These are phyloP conservation scores for Chesias legatella DNA, from an alignment of 2,888 invertebrate species.

Conservation along the genomic window DNA sequence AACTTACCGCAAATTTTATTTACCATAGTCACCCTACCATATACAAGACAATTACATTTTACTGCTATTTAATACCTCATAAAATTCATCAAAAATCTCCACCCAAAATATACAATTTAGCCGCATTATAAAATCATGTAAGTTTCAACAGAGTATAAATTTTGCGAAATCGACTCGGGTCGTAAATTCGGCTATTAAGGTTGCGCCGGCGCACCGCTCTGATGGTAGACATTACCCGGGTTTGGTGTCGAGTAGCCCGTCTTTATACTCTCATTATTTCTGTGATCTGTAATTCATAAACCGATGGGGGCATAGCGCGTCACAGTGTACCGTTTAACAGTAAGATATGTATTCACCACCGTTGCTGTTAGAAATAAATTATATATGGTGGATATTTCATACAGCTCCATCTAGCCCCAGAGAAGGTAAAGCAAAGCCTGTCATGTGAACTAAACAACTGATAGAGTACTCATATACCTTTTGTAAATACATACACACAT, in stretches of 20 bases:
- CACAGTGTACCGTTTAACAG: slow-evolving; percentile 3
- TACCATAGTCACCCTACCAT: too few species aligned
- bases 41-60: background rate
- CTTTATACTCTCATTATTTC: slow-evolving; percentile 42
- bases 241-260: slow-evolving; percentile 30
- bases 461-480: too few species aligned
- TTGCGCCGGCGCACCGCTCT: slow-evolving; percentile 18
- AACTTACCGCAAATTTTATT: too few species aligned
- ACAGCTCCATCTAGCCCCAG: too few species aligned
- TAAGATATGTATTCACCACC: too few species aligned
- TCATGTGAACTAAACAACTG: too few species aligned
- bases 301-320: slow-evolving; percentile 29
- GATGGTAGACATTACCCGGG: slow-evolving; percentile 30
- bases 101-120: slow-evolving; percentile 29
- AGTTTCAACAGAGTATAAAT: slow-evolving; percentile 52
- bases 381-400: too few species aligned
- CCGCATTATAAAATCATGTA: slow-evolving; percentile 46
- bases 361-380: too few species aligned
- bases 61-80: slow-evolving; percentile 15
- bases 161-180: slow-evolving; percentile 51
- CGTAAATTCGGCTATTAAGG: slow-evolving; percentile 46
- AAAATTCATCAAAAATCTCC: slow-evolving; percentile 11
- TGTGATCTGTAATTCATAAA: slow-evolving; percentile 45
- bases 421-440: too few species aligned
- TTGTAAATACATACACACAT: too few species aligned